Base-by-base conservation (phyloP, 2,888 invertebrate species). In the Tridacna gigas region DNA sequence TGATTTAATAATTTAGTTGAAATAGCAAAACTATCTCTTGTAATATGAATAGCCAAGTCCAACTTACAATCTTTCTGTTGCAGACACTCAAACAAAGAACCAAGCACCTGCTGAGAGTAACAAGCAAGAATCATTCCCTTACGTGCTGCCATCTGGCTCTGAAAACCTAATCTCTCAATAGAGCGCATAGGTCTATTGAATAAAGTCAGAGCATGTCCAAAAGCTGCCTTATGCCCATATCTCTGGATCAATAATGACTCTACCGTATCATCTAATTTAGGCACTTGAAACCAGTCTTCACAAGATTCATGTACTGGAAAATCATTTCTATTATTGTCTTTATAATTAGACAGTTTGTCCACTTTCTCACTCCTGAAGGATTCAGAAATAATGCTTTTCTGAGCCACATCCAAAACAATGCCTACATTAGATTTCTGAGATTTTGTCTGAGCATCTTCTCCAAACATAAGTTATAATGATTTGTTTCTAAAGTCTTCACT, bases 191-290 rank as follows among this genome's bases (percentile, higher is more conserved):
- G 69, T 25, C 25, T 69, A 25, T 22, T 45, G 47, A 69, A 69
- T 9, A 45, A 47, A 45, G 47, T 3, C 37, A 47, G 20, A 69
- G 69, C n/a, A 45, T 69, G 18, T 45, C 69, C 69, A 37, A 69
- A 69, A 69, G 69, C 69, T 28, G 45, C 45, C 20, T 37, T 69
- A 25, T 69, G 69, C n/a, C 69, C 69, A 69, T 28, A 47, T 69
- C 25, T 25, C 37, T 69, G 9, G 45, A 69, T 47, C 48, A 69
- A 67, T 18, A 26, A n/a, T 18, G 67, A 67, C n/a, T 67, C n/a
- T n/a, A 5, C n/a, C n/a, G n/a, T n/a, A n/a, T n/a, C n/a, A n/a
- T n/a, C n/a, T n/a, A n/a, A n/a, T n/a, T n/a, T n/a, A 45, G 69
- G 69, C 20, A 69, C 69, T 22, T 69, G 37, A 25, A 69, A 69